Percentiles rank a stretch among this genome's conserved stretches.
phyloP scores from a whole-genome alignment of 2,797 vertebrate genomes.

The Erpetoichthys calabaricus region DNA sequence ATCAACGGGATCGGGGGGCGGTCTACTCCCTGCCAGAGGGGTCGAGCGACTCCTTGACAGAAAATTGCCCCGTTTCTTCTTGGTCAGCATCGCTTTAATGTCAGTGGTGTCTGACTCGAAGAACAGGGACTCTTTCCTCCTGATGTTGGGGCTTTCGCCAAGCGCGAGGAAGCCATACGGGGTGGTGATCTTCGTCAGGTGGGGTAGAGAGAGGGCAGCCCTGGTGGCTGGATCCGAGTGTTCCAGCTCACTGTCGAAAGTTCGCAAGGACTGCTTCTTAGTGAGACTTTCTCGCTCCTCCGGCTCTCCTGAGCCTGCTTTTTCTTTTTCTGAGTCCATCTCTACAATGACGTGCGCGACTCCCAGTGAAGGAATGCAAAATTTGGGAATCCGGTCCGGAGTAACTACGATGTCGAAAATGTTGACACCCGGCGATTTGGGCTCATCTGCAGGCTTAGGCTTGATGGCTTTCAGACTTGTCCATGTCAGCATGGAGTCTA shows the following conservation, averaged over 20 bases:
- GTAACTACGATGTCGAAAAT: slow-evolving; percentile 38
- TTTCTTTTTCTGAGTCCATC: slow-evolving; percentile 1
- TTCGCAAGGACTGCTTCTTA: slow-evolving; percentile 17
- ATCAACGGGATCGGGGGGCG: not conserved
- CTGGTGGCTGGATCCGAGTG: slow-evolving; percentile 47
- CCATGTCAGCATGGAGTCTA: slow-evolving; percentile 31
- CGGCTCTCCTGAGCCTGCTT: not conserved
- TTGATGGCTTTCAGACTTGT: slow-evolving; percentile 22
- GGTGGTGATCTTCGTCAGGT: slow-evolving; percentile 49
- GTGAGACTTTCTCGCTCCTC: slow-evolving; percentile 9
- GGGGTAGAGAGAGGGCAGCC: slow-evolving; percentile 55
- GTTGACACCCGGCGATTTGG: slow-evolving; percentile 9
- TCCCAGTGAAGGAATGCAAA: slow-evolving; percentile 35
- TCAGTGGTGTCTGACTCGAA: slow-evolving; percentile 27
- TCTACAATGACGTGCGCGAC: slow-evolving; percentile 20
- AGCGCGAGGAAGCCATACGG: slow-evolving; percentile 48
- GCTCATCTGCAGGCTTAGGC: slow-evolving; percentile 17
- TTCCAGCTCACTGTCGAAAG: slow-evolving; percentile 9
- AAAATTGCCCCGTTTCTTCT: slow-evolving; percentile 15
- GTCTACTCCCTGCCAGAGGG: slow-evolving; percentile 5
- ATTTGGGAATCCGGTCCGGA: slow-evolving; percentile 36
- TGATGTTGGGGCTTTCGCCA: slow-evolving; percentile 60
- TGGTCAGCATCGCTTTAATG: slow-evolving; percentile 18
- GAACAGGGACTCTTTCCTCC: slow-evolving; percentile 58
- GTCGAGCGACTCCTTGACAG: slow-evolving; percentile 12